A percentile compares a stretch with the other conserved stretches of the same genome.
Conservation (phyloP, 2,113 vertebrate species). For the Saccopteryx leptura region DNA sequence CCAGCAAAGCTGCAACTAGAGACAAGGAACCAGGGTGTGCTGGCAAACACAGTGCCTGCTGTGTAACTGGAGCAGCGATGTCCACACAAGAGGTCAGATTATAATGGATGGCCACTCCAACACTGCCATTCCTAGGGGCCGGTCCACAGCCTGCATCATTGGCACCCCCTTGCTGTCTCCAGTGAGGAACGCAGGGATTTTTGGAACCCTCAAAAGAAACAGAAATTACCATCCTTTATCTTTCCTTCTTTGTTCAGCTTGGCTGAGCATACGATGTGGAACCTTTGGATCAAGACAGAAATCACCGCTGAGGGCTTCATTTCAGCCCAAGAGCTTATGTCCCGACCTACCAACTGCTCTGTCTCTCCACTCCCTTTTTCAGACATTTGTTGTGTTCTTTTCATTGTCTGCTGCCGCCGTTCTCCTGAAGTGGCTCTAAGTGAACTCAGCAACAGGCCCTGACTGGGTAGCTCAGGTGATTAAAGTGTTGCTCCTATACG, state of each 20-base stretch:
- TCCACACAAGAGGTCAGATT: neutral
- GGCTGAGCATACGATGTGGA: rapidly evolving
- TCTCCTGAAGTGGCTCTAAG: neutral
- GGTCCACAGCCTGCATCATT: rapidly evolving
- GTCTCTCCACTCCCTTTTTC: rapidly evolving
- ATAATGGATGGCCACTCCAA: rapidly evolving
- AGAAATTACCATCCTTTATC: neutral
- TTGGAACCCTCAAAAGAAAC: neutral
- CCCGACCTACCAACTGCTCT: neutral
- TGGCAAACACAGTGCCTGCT: neutral
- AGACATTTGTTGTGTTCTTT: rapidly evolving
- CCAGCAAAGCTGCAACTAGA: neutral
- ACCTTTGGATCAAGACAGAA: neutral
- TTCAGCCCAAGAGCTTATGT: rapidly evolving
- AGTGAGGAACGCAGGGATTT: neutral
- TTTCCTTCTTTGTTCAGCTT: neutral
- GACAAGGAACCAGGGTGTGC: neutral
- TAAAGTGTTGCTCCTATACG: no score
- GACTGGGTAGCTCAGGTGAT: no score
- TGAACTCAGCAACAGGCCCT: neutral
- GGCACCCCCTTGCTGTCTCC: neutral
- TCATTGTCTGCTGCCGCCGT: no score
- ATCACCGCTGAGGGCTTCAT: rapidly evolving
- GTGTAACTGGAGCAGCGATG: neutral
- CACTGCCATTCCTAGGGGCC: neutral